Evolutionary conservation across 2,888 invertebrate species (phyloP).

Genomic region (Melieria picta): DNA sequence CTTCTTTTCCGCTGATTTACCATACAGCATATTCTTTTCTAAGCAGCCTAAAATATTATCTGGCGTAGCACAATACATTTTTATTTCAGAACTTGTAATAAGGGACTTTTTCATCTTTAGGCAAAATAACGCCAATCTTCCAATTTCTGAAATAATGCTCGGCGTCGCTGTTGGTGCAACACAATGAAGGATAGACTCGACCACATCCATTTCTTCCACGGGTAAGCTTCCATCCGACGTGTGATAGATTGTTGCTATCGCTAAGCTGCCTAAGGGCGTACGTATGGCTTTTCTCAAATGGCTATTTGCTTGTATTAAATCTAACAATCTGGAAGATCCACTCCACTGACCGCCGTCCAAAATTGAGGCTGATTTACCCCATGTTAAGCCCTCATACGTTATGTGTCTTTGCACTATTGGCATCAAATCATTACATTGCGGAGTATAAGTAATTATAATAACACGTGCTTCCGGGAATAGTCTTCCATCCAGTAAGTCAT

Average conservation of each 20-base stretch:
- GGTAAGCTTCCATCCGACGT: constrained; percentile 64
- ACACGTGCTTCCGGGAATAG: constrained; percentile 69
- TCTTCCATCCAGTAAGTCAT: constrained; percentile 68
- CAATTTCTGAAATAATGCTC: constrained; percentile 67
- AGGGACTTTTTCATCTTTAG: constrained; percentile 67
- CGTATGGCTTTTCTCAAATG: constrained; percentile 66
- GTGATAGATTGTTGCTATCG: constrained; percentile 69
- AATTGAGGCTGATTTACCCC: constrained; percentile 67
- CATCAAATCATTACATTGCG: constrained; percentile 60
- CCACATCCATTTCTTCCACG: constrained; percentile 59
- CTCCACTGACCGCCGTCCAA: constrained; percentile 68
- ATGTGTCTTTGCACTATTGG: constrained; percentile 68
- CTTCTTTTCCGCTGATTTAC: constrained; percentile 64
- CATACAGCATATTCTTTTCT: constrained; percentile 65
- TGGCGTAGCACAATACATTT: constrained; percentile 65
- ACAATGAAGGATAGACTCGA: constrained; percentile 62
- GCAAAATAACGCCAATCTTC: constrained; percentile 68
- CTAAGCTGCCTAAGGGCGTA: constrained; percentile 69
- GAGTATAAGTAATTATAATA: constrained; percentile 68
- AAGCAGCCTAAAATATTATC: constrained; percentile 67
- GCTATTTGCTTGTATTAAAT: constrained; percentile 64
- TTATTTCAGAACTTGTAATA: constrained; percentile 68
- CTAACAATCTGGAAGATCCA: constrained; percentile 65
- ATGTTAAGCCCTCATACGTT: constrained; percentile 67
- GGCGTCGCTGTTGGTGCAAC: constrained; percentile 55